These are phyloP conservation scores for Oreochromis aureus DNA, from an alignment of 2,113 vertebrate species.

Conservation along the genomic window DNA sequence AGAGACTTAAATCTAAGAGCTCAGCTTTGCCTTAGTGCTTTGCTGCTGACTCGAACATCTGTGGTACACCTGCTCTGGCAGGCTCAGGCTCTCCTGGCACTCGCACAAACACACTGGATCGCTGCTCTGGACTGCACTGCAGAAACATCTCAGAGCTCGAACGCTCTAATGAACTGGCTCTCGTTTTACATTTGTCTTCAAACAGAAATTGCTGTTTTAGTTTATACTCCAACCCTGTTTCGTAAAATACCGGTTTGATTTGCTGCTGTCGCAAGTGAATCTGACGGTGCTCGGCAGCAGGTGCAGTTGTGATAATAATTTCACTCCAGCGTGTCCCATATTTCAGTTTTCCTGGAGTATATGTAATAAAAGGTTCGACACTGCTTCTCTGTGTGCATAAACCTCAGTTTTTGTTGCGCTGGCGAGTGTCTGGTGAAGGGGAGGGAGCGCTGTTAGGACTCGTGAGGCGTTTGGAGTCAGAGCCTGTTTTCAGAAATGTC, in stretches of 20 bases:
- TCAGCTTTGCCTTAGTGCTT: neutral
- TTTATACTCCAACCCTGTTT: neutral
- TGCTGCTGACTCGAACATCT: conserved; percentile 37
- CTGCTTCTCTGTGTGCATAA: neutral
- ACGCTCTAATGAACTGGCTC: neutral
- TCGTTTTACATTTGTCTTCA: neutral
- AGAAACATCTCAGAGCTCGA: neutral
- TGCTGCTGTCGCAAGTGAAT: neutral
- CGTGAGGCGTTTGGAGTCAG: neutral
- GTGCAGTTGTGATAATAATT: neutral
- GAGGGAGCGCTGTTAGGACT: neutral
- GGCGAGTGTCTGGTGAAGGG: neutral
- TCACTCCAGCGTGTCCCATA: neutral
- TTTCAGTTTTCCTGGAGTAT: neutral
- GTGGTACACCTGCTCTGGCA: conserved; percentile 48
- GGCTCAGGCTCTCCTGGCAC: neutral
- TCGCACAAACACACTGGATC: neutral
- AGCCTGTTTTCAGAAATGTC: neutral
- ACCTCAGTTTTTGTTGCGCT: neutral
- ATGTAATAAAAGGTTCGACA: neutral
- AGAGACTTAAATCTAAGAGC: neutral
- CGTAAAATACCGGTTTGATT: neutral
- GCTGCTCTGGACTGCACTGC: neutral
- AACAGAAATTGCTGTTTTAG: neutral
- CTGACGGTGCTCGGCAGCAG: neutral